These are phyloP conservation scores for Leptinotarsa juncta DNA, from an alignment of 2,888 invertebrate genomes.

Conservation along the genomic window DNA sequence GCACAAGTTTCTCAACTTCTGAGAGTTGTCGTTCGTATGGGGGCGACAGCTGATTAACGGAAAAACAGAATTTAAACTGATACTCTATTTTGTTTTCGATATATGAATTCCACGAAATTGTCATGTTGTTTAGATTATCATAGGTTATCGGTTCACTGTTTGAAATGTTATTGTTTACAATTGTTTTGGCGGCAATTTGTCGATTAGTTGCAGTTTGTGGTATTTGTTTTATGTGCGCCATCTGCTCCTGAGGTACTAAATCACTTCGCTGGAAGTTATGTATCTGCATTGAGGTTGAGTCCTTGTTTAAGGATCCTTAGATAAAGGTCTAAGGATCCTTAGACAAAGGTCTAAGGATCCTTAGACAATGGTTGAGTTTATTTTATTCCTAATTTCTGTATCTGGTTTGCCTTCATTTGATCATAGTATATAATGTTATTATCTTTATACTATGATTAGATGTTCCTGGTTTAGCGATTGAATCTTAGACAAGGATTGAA, in stretches of 20 bases:
- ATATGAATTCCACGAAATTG: conserved; percentile 12
- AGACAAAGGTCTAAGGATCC: too few relatives aligned
- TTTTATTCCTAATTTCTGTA: not conserved
- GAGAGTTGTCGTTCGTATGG: too few relatives aligned
- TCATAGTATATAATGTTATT: too few relatives aligned
- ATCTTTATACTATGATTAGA: too few relatives aligned
- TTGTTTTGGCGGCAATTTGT: conserved; percentile 4
- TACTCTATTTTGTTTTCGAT: not conserved
- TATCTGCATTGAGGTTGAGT: not conserved
- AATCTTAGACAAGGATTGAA: too few relatives aligned
- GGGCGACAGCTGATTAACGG: too few relatives aligned
- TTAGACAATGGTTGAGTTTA: not conserved
- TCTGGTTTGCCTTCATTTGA: not conserved
- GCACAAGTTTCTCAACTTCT: too few relatives aligned
- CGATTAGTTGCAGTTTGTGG: not conserved
- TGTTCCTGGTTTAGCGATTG: conserved; percentile 5
- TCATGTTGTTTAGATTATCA: not conserved
- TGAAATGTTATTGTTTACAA: not conserved
- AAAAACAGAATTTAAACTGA: too few relatives aligned
- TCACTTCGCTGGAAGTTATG: not conserved
- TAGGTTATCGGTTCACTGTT: conserved; percentile 3
- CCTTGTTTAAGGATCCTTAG: too few relatives aligned
- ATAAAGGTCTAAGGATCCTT: too few relatives aligned
- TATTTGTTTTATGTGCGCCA: not conserved
- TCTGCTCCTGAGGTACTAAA: not conserved